Evolutionary conservation across 2,888 invertebrate species (phyloP), one percentile per base, ranked within the genome.

Genomic region (Eudemis profundana): DNA sequence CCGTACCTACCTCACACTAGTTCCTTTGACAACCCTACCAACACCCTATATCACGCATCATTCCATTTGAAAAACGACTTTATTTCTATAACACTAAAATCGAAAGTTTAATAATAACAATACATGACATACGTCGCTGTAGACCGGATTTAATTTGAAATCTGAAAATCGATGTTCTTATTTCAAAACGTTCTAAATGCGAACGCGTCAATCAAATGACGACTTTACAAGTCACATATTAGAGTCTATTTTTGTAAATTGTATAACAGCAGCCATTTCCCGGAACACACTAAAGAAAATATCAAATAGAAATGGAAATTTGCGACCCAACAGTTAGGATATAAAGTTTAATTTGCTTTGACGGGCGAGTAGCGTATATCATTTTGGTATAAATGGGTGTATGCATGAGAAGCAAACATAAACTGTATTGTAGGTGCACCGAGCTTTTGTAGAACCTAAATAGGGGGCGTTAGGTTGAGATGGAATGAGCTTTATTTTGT

Each of bases 401-500:
- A 84, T 87, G 87, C 86, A 89, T 83, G 85, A 86, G 86, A 80
- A 83, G 82, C 78, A 78, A 84, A 84, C 81, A 86, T 83, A 85
- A 85, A 85, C 79, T 83, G 83, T 81, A 84, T 84, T 86, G 85
- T 87, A 85, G 84, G 83, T 87, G 86, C 88, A 86, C 85, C 83
- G 84, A 81, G 87, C 86, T 90, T 87, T 87, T 84, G 84, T 86
- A 82, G 74, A 78, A 80, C 78, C 81, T 83, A 84, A 88, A 84
- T 84, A 80, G 84, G 79, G 79, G 76, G 72, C 61, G 73, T 59
- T 68, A 69, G 64, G 50, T 33, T 72, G 65, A 7, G 72, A 68
- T 77, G 84, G 89, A 87, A 72, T 71, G 12, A 66, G 76, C 82
- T 82, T 75, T 69, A 49, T 8, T 29, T 17, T 73, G 67, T 66